Evolutionary conservation across 2,888 invertebrate genomes (phyloP), one percentile per base, ranked within the genome.

Genomic region (Orthosia gracilis): DNA sequence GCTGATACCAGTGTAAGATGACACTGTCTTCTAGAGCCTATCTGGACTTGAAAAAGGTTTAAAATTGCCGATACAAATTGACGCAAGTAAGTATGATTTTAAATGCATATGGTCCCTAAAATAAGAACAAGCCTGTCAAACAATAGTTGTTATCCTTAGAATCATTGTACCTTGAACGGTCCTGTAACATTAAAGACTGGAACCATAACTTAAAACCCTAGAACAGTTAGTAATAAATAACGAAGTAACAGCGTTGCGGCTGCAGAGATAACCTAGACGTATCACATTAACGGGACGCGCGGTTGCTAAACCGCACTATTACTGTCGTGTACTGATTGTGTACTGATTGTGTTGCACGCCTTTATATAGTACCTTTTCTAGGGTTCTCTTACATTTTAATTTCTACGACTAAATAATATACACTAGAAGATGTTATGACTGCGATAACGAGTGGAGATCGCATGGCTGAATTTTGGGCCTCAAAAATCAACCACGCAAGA

Each of bases 201-300:
- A 31, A 50, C 58, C n/a, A 69, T 59, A 59, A 77, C 18, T 58
- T 62, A n/a, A 40, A 57, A 12, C 45, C 68, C 18, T 50, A 13
- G 26, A 52, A 78, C 78, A 57, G 71, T 71, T 62, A 57, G 63
- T 23, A 64, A 79, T 73, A 78, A 61, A 66, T 59, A 81, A 71
- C 52, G 47, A 69, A 59, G 40, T 73, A 74, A 65, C 68, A 68
- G 40, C 70, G 21, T 52, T 72, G 76, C 9, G 52, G 47, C 52
- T 17, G 50, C 45, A 76, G 40, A 66, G 78, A 63, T 72, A 69
- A 78, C 68, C 57, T 64, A 67, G 55, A 40, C 26, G 12, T 59
- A 64, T 17, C 80, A 72, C 63, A 67, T 75, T 84, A 84, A 82
- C 78, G 73, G 83, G 69, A 67, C n/a, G 21, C 13, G 54, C 59